Conservation (phyloP, 2,888 invertebrate genomes). For the Pemphredon lugubris region DNA sequence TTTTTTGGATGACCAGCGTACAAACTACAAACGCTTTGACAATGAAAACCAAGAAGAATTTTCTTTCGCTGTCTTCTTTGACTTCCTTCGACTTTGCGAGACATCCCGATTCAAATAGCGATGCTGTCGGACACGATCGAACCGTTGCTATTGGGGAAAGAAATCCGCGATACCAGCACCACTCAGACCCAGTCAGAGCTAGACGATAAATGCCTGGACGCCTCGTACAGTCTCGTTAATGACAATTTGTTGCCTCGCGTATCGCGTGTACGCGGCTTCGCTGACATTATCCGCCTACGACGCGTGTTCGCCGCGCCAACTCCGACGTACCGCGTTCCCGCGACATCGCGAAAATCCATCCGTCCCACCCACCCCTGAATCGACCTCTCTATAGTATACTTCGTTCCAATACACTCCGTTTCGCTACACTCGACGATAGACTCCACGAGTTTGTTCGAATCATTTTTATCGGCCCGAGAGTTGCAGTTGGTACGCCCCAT, state of each 20-base stretch:
- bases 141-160: slow-evolving; percentile 57
- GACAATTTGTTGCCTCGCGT: slow-evolving; percentile 67
- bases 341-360: slow-evolving; percentile 17
- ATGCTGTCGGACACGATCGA: slow-evolving; percentile 24
- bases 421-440: background rate
- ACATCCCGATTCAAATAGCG: background rate
- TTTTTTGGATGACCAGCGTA: no score
- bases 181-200: slow-evolving; percentile 50
- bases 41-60: background rate
- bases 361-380: background rate
- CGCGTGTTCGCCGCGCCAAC: background rate
- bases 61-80: background rate
- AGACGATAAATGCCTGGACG: slow-evolving; percentile 67
- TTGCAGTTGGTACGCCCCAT: no score
- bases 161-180: slow-evolving; percentile 58
- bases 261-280: slow-evolving; percentile 30
- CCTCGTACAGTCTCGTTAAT: slow-evolving; percentile 71
- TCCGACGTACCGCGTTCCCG: slow-evolving; percentile 9
- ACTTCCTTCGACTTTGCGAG: background rate
- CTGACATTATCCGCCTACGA: slow-evolving; percentile 11
- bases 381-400: no score
- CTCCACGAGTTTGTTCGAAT: background rate
- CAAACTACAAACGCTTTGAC: no score
- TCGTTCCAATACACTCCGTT: no score
- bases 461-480: background rate